Evolutionary conservation across 1,140 invertebrate species (phyloP).

Genomic region (Samia ricini): DNA sequence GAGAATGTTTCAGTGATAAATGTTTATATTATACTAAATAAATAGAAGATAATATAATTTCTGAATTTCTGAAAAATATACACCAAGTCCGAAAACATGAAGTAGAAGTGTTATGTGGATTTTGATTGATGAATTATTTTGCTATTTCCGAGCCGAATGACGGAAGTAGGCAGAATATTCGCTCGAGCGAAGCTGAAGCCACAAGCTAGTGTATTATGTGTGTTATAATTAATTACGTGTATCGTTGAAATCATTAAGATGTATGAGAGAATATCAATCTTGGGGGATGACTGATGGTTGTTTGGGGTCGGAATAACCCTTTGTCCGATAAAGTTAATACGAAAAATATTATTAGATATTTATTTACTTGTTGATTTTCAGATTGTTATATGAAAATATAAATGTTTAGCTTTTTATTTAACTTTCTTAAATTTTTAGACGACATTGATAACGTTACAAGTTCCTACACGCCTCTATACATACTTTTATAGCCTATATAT

Average conservation of each 20-base stretch:
- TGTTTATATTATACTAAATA: no score
- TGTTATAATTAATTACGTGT: slow-evolving; percentile 7
- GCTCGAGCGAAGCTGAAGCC: background rate
- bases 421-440: no score
- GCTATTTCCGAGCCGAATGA: no score
- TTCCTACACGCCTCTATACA: no score
- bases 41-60: no score
- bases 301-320: background rate
- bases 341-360: background rate
- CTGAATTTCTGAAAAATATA: no score
- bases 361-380: background rate
- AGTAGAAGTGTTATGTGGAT: no score
- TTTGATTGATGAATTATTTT: no score
- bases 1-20: background rate
- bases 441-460: no score
- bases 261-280: slow-evolving; percentile 9
- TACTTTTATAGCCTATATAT: no score
- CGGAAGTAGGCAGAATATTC: background rate
- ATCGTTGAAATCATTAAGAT: slow-evolving; percentile 11
- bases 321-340: background rate
- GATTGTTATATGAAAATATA: background rate
- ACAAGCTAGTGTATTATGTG: background rate
- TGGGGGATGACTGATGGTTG: background rate
- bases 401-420: no score
- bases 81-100: no score